Base-by-base conservation (phyloP, 2,113 vertebrate genomes). In the Atractosteus spatula region DNA sequence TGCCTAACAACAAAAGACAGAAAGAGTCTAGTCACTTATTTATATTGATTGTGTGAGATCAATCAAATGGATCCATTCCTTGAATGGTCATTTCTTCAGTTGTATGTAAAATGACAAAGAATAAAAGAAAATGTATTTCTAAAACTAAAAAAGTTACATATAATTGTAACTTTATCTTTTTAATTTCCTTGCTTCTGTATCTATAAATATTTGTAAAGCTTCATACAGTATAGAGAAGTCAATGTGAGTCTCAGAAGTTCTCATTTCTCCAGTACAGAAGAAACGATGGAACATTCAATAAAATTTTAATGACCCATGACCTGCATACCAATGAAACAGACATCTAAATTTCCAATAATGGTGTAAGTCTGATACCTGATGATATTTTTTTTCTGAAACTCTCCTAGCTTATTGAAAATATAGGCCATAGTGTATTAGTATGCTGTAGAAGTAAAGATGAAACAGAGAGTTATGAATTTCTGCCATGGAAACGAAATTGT, bases 281-380 rank as follows among this genome's bases (percentile, higher is more conserved):
- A 89, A 78, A 41, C 83, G 84, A 85, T 78, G 83, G 79, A 84
- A 90, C 83, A 79, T 83, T 82, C 79, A 83, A 87, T 86, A 85
- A 89, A 91, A 91, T 82, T 81, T 90, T 90, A 88, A 93, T 91
- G 89, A 89, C 80, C 77, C 6, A 56, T 77, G 82, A 79, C 83
- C 83, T 79, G 82, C 74, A 83, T 80, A 81, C 83, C 82, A 82
- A 89, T 86, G 78, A 89, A 75, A 76, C 78, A 78, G 74, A 69
- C 74, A 78, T 81, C 82, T 61, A n/a, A 86, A 68, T 83, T 81
- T 88, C 82, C 86, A 88, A 72, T 84, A 86, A 87, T 0, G 0
- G 56, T 75, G 62, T 73, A 78, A 29, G 11, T 80, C 82, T 84
- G 78, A 80, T 80, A 41, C 3, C 41, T 70, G 76, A 75, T 83